A percentile compares a stretch with the other conserved stretches of the same genome.
Evolutionary conservation across 2,888 invertebrate genomes (phyloP).

Genomic region (Acrocera orbiculus): DNA sequence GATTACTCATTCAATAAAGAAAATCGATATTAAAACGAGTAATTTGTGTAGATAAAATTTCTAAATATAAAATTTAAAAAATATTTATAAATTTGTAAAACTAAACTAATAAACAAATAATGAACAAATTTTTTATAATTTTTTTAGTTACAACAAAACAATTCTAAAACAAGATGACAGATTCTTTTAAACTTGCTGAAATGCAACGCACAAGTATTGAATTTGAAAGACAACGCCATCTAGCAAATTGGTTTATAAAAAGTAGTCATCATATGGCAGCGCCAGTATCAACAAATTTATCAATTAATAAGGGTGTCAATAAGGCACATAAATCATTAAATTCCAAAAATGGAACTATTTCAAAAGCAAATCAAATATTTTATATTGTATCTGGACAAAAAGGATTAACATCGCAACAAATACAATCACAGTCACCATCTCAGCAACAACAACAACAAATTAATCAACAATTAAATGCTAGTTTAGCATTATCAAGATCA

Average conservation of each 20-base stretch:
- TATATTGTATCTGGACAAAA: conserved; percentile 19
- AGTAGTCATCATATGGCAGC: conserved; percentile 32
- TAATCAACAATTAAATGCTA: conserved; percentile 13
- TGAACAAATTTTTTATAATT: too few species aligned
- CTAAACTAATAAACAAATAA: too few species aligned
- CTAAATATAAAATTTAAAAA: too few species aligned
- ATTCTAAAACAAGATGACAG: conserved; percentile 21
- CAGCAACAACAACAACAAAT: conserved; percentile 10
- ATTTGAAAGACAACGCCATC: conserved; percentile 31
- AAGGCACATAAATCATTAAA: conserved; percentile 14
- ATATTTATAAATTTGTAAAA: too few species aligned
- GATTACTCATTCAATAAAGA: too few species aligned
- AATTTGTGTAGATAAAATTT: too few species aligned
- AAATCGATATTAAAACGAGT: too few species aligned
- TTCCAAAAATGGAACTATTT: conserved; percentile 18
- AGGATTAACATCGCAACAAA: too few species aligned
- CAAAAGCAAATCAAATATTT: conserved; percentile 19
- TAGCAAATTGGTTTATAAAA: conserved; percentile 32
- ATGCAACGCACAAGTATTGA: conserved; percentile 32
- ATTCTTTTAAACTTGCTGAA: conserved; percentile 26
- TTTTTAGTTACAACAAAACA: too few species aligned
- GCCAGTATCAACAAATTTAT: conserved; percentile 7
- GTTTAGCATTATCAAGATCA: conserved; percentile 16
- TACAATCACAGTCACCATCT: conserved; percentile 9
- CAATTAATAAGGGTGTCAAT: conserved; percentile 6